A percentile compares a stretch with the other conserved stretches of the same genome.
Evolutionary conservation across 2,113 vertebrate genomes (phyloP).

Genomic region (Sitta europaea): DNA sequence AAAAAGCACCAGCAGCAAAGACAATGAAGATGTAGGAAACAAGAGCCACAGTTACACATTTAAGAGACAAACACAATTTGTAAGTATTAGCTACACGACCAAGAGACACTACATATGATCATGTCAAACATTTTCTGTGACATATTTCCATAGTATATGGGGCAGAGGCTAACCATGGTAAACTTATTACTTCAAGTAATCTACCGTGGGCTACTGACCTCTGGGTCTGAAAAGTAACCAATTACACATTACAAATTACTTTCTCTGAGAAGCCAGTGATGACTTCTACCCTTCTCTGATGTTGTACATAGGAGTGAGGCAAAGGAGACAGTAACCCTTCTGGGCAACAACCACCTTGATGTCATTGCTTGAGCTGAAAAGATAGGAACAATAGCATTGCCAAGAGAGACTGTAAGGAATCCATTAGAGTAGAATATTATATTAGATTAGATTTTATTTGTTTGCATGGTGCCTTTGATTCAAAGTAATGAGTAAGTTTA

Average conservation of each 20-base stretch:
- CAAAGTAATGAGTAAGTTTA: slow-evolving; percentile 46
- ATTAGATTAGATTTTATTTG: slow-evolving; percentile 57
- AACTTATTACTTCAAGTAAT: slow-evolving; percentile 46
- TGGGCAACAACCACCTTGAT: background rate
- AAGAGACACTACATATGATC: slow-evolving; percentile 28
- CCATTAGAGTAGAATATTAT: slow-evolving; percentile 44
- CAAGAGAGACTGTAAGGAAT: slow-evolving; percentile 50
- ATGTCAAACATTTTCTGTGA: background rate
- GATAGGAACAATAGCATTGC: slow-evolving; percentile 13
- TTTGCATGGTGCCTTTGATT: slow-evolving; percentile 55
- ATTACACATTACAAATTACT: background rate
- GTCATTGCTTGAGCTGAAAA: slow-evolving; percentile 10
- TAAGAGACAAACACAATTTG: background rate
- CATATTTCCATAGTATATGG: slow-evolving; percentile 13
- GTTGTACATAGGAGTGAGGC: background rate
- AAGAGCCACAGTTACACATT: background rate
- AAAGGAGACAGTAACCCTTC: background rate
- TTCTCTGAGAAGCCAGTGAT: rapidly evolving
- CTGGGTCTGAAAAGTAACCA: slow-evolving; percentile 4
- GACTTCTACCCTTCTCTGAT: background rate
- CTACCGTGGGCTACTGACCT: background rate
- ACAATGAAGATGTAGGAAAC: background rate
- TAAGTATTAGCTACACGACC: background rate
- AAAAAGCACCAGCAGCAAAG: background rate
- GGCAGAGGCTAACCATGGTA: slow-evolving; percentile 7